Percentiles rank a stretch among this genome's conserved stretches.
Evolutionary conservation across 2,113 vertebrate genomes (phyloP).

Genomic region (Sprattus sprattus): DNA sequence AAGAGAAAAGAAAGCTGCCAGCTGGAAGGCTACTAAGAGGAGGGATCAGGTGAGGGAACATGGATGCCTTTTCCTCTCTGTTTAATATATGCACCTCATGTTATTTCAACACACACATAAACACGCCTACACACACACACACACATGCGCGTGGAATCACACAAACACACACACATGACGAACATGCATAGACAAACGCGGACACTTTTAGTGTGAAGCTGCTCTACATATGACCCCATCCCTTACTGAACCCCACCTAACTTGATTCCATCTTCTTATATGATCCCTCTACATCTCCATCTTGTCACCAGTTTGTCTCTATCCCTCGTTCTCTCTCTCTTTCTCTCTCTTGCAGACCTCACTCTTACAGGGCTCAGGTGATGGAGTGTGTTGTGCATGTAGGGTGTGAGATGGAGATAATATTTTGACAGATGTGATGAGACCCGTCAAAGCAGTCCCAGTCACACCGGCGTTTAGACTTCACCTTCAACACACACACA

Average conservation of each 20-base stretch:
- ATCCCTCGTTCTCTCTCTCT: not conserved
- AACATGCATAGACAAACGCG: not conserved
- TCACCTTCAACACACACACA: not conserved
- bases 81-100: not conserved
- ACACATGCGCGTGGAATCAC: not conserved
- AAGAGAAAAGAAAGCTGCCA: too few relatives aligned
- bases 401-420: not conserved
- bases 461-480: not conserved
- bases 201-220: not conserved
- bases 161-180: not conserved
- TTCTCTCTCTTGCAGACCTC: not conserved
- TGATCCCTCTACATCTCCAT: not conserved
- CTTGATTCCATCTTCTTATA: too few relatives aligned
- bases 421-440: slow-evolving; percentile 13
- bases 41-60: not conserved
- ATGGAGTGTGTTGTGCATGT: not conserved
- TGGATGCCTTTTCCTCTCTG: not conserved
- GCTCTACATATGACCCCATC: not conserved
- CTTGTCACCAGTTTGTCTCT: not conserved
- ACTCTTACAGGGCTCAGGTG: not conserved
- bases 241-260: too few relatives aligned
- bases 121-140: not conserved
- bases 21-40: not conserved
- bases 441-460: not conserved
- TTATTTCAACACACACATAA: not conserved